These are phyloP conservation scores for Chionoecetes opilio DNA, from an alignment of 1,140 invertebrate species.

Conservation along the genomic window DNA sequence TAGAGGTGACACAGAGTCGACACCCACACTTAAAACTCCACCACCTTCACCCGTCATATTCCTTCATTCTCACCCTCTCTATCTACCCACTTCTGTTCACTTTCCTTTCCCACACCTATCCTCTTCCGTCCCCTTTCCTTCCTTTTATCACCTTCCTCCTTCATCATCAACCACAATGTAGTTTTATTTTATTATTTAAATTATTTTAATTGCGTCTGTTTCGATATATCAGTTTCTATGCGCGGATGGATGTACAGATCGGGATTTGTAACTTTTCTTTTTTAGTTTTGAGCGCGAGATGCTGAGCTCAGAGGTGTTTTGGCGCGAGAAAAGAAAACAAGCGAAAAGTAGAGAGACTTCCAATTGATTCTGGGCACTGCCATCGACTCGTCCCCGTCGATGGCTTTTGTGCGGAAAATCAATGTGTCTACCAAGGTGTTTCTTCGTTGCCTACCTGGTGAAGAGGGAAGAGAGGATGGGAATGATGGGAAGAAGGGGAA, in stretches of 20 bases:
- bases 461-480: not conserved
- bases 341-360: conserved; percentile 54
- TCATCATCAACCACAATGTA: not conserved
- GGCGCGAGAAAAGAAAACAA: conserved; percentile 44
- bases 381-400: conserved; percentile 67
- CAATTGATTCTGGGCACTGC: conserved; percentile 68
- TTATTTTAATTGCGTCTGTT: too few species aligned
- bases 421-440: conserved; percentile 71
- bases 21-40: not conserved
- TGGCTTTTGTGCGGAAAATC: conserved; percentile 71
- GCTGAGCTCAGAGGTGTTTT: not conserved
- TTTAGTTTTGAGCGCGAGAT: not conserved
- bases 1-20: conserved; percentile 4
- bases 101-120: not conserved
- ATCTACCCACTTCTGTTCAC: not conserved
- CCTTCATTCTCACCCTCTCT: not conserved
- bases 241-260: not conserved
- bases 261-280: not conserved
- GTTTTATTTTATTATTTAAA: not conserved
- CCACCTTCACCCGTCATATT: not conserved
- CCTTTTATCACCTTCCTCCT: not conserved
- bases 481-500: not conserved
- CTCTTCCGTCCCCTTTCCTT: not conserved
- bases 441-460: not conserved
- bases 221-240: not conserved